phyloP scores from a whole-genome alignment of 1,140 invertebrate genomes.

The Drosophila quadrilineata region DNA sequence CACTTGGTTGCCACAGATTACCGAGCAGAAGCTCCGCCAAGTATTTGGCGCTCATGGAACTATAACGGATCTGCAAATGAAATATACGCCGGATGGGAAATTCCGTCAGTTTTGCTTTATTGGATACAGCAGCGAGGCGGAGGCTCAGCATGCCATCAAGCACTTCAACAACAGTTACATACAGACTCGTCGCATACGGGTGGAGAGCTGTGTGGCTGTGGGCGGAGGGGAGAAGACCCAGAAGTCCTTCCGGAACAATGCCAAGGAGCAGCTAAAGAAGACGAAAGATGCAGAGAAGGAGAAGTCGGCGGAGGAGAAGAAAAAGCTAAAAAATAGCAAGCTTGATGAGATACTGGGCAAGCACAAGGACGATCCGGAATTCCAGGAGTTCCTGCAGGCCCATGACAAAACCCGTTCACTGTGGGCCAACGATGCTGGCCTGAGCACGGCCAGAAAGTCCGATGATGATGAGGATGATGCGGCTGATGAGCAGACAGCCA shows the following conservation, averaged over 20 bases:
- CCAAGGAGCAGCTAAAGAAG: slow-evolving; percentile 85
- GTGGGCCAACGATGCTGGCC: slow-evolving; percentile 87
- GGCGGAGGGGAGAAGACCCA: slow-evolving; percentile 92
- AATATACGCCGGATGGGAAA: slow-evolving; percentile 93
- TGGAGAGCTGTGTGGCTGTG: slow-evolving; percentile 89
- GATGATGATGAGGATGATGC: slow-evolving; percentile 65
- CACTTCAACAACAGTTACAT: slow-evolving; percentile 93
- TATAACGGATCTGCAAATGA: slow-evolving; percentile 95
- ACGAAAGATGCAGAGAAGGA: slow-evolving; percentile 31
- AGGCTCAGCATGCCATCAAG: slow-evolving; percentile 88
- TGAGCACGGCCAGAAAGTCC: slow-evolving; percentile 57
- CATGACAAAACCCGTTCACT: slow-evolving; percentile 86
- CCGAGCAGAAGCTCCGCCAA: slow-evolving; percentile 88
- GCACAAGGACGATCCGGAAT: slow-evolving; percentile 94
- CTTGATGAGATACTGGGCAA: slow-evolving; percentile 86
- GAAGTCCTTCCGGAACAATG: slow-evolving; percentile 95
- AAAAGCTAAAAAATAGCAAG: slow-evolving; percentile 77
- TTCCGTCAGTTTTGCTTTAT: slow-evolving; percentile 96
- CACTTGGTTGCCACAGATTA: slow-evolving; percentile 85
- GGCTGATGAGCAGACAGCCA: background rate
- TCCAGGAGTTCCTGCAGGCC: slow-evolving; percentile 92
- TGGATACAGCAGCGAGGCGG: slow-evolving; percentile 91
- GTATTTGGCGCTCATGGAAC: slow-evolving; percentile 90
- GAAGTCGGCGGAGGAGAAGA: slow-evolving; percentile 75
- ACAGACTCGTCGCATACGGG: slow-evolving; percentile 89